A percentile compares a stretch with the other conserved stretches of the same genome.
phyloP scores from a whole-genome alignment of 2,113 vertebrate species.

The Pollimyrus isidori region DNA sequence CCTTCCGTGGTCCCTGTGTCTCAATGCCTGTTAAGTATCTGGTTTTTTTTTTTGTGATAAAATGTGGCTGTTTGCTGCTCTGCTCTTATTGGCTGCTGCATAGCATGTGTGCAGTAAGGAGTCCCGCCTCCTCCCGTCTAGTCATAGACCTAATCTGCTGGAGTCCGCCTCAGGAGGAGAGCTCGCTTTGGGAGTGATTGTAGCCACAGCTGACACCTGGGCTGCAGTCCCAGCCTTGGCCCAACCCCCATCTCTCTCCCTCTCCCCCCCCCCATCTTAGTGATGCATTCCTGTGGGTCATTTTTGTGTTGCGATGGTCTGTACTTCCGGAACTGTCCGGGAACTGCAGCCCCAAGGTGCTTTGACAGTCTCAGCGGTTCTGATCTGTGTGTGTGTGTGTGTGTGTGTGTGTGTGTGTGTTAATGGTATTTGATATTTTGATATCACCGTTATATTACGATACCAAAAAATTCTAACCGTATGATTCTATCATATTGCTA shows the following conservation, averaged over 20 bases:
- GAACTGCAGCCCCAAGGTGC: not conserved
- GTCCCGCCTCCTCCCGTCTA: not conserved
- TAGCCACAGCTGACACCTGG: not conserved
- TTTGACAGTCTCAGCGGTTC: not conserved
- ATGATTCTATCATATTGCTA: not conserved
- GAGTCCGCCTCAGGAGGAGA: not conserved
- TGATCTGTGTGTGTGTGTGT: not conserved
- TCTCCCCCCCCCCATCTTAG: not conserved
- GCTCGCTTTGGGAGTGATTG: not conserved
- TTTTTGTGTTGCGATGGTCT: not conserved
- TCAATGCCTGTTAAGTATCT: not conserved
- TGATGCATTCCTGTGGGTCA: not conserved
- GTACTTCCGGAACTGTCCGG: not conserved
- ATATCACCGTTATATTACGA: not conserved
- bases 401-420: not conserved
- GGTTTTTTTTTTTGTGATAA: not conserved
- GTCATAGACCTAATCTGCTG: not conserved
- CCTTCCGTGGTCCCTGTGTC: not conserved
- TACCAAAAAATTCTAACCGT: not conserved
- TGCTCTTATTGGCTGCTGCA: not conserved
- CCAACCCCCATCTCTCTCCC: not conserved
- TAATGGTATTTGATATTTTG: not conserved
- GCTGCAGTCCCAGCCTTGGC: not conserved
- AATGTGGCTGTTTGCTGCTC: not conserved
- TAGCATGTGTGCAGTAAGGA: not conserved